Conservation (phyloP, 2,888 invertebrate genomes). For the Pterobdella sp. region DNA sequence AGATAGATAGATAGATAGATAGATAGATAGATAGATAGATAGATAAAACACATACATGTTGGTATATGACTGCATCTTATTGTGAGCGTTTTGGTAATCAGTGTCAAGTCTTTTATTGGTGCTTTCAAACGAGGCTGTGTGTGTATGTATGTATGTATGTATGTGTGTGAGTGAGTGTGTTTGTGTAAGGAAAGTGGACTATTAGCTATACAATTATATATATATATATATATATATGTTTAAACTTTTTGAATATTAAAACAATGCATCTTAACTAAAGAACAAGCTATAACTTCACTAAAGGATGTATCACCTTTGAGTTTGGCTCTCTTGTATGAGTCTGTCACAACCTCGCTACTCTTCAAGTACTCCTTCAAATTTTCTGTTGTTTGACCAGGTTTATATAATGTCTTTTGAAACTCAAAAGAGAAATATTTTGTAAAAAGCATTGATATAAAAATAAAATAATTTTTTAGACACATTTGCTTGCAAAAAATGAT, state of each 20-base stretch:
- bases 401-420: neutral
- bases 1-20: no score
- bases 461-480: neutral
- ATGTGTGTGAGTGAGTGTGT: constrained; percentile 2
- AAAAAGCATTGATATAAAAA: neutral
- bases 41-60: no score
- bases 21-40: no score
- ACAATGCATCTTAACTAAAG: no score
- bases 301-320: neutral
- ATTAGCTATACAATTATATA: no score
- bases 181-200: neutral
- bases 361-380: neutral
- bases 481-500: no score
- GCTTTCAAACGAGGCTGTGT: neutral
- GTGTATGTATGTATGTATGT: constrained; percentile 18
- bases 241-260: no score
- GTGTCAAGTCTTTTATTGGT: neutral
- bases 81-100: no score
- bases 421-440: neutral
- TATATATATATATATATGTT: no score
- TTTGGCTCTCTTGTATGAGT: neutral
- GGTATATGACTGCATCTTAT: no score
- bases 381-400: neutral
- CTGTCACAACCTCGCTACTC: neutral
- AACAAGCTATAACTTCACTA: no score